Evolutionary conservation across 2,113 vertebrate genomes (phyloP).

Genomic region (Vombatus ursinus): DNA sequence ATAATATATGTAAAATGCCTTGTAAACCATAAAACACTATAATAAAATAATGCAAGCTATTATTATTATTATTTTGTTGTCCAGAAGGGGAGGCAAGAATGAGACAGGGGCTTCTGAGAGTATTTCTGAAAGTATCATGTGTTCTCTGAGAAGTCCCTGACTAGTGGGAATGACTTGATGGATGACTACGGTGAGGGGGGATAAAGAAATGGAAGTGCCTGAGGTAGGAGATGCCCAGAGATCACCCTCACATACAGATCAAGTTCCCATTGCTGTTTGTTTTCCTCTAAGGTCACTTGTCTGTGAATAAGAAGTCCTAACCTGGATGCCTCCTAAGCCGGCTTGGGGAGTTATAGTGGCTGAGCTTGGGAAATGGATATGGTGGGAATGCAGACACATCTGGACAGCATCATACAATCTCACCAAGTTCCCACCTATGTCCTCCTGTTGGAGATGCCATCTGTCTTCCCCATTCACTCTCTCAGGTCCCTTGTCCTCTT

Average conservation of each 20-base stretch:
- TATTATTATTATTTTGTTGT: not conserved
- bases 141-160: not conserved
- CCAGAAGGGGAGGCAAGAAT: not conserved
- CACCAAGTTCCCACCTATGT: not conserved
- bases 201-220: not conserved
- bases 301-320: not conserved
- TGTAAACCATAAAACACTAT: not conserved
- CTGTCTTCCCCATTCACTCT: not conserved
- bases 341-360: not conserved
- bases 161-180: too few relatives aligned
- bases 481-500: not conserved
- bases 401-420: not conserved
- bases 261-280: not conserved
- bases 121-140: too few relatives aligned
- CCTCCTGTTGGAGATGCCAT: not conserved
- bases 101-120: not conserved
- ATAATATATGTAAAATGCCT: not conserved
- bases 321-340: not conserved
- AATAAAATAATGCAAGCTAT: not conserved
- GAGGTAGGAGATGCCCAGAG: not conserved
- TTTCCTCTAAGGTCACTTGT: not conserved
- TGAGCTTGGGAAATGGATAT: not conserved
- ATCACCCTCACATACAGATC: not conserved
- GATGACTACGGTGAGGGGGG: not conserved
- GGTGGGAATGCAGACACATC: not conserved